Base-by-base conservation (phyloP, 2,888 invertebrate species). In the Lasioglossum morio region DNA sequence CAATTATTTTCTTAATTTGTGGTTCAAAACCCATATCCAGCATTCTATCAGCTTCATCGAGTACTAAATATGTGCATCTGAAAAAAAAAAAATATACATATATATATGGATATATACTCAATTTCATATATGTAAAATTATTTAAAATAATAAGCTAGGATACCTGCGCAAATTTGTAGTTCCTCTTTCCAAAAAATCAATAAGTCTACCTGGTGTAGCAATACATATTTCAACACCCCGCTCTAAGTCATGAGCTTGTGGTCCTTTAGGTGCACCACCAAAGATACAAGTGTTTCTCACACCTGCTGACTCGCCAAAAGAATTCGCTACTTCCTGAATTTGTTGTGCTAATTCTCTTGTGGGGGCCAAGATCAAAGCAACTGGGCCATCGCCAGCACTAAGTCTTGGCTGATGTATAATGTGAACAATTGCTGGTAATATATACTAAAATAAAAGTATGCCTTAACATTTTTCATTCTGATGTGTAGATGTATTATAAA, bases 1-100 rank as follows among this genome's bases (percentile, higher is more conserved):
- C 98, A 91, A 99, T 97, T 92, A 99, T 98, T 95, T 98, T 98
- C 79, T 98, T 97, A 92, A 99, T 99, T 95, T 99, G 99, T 3
- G 99, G 99, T 95, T 99, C 99, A 95, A 99, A 99, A 87, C 99
- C 99, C 99, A 99, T 99, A 95, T 99, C 99, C 92, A 99, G 96
- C 99, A 99, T 99, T 82, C 99, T 96, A 95, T 99, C 98, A 85
- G 98, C 98, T 95, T 98, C 98, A 95, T 98, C 98, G 77, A 98
- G 95, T 2, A 98, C 98, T 88, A 98, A 95, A 95, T 99, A 99
- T 1, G 99, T 99, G 95, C 98, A 98, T 79, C 98, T 93, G 70
- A 69, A 81, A 73, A 8, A 48, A 48, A 34, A n/a, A n/a, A n/a
- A n/a, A n/a, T n/a, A n/a, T n/a, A n/a, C n/a, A 23, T 2, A 48